Evolutionary conservation across 2,113 vertebrate species (phyloP), one percentile per base, ranked within the genome.

Genomic region (Sclerurus mexicanus): DNA sequence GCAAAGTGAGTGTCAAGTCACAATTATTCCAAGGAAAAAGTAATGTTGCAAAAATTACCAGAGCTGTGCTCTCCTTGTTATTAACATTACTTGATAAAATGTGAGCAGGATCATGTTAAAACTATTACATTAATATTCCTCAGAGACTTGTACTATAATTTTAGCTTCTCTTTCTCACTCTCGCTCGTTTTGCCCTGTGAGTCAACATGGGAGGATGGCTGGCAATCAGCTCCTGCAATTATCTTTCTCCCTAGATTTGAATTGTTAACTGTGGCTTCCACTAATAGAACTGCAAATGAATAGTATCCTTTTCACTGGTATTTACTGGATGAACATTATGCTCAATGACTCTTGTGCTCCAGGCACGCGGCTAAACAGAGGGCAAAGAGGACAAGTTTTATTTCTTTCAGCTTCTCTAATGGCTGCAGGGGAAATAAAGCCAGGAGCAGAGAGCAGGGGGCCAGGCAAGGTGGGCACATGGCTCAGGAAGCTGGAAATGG

Each of bases 151-250:
- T 77, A 56, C 82, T 89, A 72, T 97, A 96, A 97, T 97, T 97
- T 97, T 90, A 95, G 93, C 93, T 93, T 86, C 91, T 95, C 89
- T 93, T 95, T 96, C 94, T 95, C 96, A 28, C 83, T 89, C 92
- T 89, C 78, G 20, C 92, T 86, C 47, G 12, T 75, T 96, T 82
- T 96, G 94, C 96, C 97, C 97, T 94, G 91, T 96, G 96, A 97
- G 96, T 97, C 96, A 97, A 94, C 92, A 95, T 37, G 9, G 94
- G 93, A 96, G 95, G 95, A 93, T 62, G 88, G 89, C 15, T 97
- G 95, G 97, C 96, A 97, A 97, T 97, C 96, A 97, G 95, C 95
- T 95, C 91, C 93, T 72, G 88, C 94, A 97, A 97, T 97, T 97
- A 97, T 97, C 96, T 83, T 56, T 85, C 96, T 96, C 87, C 91